Conservation (phyloP, 1,140 invertebrate species). For the Cyphomyrmex costatus region DNA sequence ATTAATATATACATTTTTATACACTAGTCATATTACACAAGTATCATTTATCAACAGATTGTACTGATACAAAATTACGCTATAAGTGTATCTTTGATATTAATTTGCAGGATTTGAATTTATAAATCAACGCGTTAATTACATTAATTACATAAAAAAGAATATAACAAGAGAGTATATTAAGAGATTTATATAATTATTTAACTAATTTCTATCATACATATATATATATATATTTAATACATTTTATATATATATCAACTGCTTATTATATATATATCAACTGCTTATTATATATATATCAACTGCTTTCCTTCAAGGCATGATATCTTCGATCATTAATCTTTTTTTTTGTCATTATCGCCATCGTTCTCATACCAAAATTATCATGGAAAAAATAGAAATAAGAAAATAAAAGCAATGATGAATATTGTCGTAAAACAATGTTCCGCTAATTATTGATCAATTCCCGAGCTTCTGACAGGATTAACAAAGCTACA, state of each 20-base stretch:
- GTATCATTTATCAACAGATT: conserved; percentile 39
- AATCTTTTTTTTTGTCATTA: neutral
- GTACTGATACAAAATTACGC: conserved; percentile 4
- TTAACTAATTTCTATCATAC: conserved; percentile 31
- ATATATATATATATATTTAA: neutral
- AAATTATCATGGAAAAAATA: conserved; percentile 1
- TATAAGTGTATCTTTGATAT: conserved; percentile 21
- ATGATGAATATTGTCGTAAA: neutral
- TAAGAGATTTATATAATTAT: neutral
- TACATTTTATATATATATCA: too few relatives aligned
- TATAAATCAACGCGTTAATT: conserved; percentile 4
- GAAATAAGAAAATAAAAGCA: neutral
- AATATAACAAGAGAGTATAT: conserved; percentile 5
- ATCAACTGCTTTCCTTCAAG: neutral
- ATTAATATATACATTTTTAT: conserved; percentile 36
- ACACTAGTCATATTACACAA: conserved; percentile 25
- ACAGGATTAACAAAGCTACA: neutral
- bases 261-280: too few relatives aligned
- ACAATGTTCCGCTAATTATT: neutral
- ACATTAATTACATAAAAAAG: conserved; percentile 46
- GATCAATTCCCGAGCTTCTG: neutral
- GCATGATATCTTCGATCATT: neutral
- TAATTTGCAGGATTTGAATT: neutral
- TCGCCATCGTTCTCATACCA: neutral
- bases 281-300: too few relatives aligned